A percentile compares a stretch with the other conserved stretches of the same genome.
phyloP scores from a whole-genome alignment of 2,113 vertebrate species.

The Hymenochirus boettgeri region DNA sequence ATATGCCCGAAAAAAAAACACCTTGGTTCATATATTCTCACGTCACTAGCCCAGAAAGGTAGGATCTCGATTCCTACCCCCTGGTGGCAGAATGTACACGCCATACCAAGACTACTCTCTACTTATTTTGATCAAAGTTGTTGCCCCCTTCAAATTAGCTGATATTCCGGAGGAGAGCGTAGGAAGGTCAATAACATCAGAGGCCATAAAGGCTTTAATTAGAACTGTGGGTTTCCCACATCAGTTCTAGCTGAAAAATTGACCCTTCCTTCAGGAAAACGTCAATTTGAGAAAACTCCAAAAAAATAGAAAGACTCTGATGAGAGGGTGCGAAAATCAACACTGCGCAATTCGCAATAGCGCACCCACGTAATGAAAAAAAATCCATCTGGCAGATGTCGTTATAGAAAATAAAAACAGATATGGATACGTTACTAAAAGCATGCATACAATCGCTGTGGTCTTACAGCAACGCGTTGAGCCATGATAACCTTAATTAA shows the following conservation, averaged over 20 bases:
- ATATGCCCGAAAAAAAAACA: too few species aligned
- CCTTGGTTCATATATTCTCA: too few species aligned
- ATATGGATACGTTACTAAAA: slow-evolving; percentile 65
- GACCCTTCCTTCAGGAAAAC: too few species aligned
- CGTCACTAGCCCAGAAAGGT: too few species aligned
- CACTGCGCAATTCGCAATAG: slow-evolving; percentile 63
- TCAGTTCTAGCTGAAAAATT: slow-evolving; percentile 63
- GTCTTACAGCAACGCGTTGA: slow-evolving; percentile 74
- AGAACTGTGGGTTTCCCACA: slow-evolving; percentile 25
- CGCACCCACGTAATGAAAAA: slow-evolving; percentile 56
- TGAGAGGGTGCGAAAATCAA: slow-evolving; percentile 63
- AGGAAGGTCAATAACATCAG: background rate
- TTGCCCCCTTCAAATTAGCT: too few species aligned
- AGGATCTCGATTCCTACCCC: too few species aligned
- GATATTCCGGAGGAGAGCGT: too few species aligned
- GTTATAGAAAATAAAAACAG: slow-evolving; percentile 44
- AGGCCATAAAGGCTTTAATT: slow-evolving; percentile 22
- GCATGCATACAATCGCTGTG: slow-evolving; percentile 79
- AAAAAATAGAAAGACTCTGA: slow-evolving; percentile 72
- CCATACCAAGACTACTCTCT: too few species aligned
- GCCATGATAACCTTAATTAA: slow-evolving; percentile 64
- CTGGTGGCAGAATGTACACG: too few species aligned
- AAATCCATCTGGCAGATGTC: slow-evolving; percentile 49
- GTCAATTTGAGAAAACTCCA: slow-evolving; percentile 59
- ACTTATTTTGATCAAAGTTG: too few species aligned